Evolutionary conservation across 2,797 vertebrate species (phyloP).

Genomic region (Sebastes minor): DNA sequence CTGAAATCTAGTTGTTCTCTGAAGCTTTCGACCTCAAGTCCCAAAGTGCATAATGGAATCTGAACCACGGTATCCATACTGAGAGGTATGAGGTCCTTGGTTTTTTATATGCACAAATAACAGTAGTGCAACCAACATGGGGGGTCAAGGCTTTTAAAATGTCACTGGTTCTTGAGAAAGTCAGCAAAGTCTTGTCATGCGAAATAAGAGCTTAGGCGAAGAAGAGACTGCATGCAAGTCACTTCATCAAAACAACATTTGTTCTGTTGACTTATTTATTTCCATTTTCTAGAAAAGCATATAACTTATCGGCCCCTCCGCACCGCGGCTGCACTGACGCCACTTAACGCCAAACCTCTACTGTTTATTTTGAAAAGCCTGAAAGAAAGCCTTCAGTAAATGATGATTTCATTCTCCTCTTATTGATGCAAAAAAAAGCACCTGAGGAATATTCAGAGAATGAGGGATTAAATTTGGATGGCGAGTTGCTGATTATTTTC

Average conservation of each 20-base stretch:
- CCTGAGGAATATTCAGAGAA: not conserved
- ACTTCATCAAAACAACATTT: conserved; percentile 77
- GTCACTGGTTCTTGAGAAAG: conserved; percentile 58
- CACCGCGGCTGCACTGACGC: not conserved
- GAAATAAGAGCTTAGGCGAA: conserved; percentile 72
- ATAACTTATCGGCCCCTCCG: not conserved
- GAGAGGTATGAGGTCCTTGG: not conserved
- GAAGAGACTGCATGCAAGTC: conserved; percentile 51
- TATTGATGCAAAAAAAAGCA: not conserved
- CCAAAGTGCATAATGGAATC: not conserved
- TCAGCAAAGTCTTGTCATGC: conserved; percentile 75
- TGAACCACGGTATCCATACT: not conserved
- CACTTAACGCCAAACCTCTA: not conserved
- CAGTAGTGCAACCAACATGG: not conserved
- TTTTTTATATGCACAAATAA: not conserved
- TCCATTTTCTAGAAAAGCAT: conserved; percentile 57
- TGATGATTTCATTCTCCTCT: not conserved
- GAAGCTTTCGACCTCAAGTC: not conserved
- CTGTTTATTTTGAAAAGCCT: not conserved
- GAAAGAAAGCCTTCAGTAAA: accelerated
- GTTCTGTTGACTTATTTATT: conserved; percentile 78
- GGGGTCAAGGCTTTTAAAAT: conserved; percentile 69
- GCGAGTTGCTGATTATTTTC: not conserved
- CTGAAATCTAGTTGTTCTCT: not conserved
- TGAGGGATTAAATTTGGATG: not conserved